phyloP scores from a whole-genome alignment of 2,113 vertebrate genomes.

The Tenrec ecaudatus region DNA sequence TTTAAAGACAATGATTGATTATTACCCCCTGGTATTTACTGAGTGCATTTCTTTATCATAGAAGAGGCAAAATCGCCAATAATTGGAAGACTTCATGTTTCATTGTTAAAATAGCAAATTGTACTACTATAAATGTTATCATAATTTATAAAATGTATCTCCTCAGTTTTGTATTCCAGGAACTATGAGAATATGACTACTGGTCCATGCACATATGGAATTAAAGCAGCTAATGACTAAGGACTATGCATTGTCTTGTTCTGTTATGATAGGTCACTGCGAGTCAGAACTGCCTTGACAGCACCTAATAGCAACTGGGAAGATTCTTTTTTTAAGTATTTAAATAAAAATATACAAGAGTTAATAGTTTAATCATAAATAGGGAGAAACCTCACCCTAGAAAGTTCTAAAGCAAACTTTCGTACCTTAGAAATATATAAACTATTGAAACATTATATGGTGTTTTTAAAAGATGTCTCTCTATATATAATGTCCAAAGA shows the following conservation, averaged over 20 bases:
- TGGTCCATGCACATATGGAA: slow-evolving; percentile 18
- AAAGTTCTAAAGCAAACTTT: slow-evolving; percentile 40
- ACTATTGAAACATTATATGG: background rate
- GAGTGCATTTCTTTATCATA: slow-evolving; percentile 54
- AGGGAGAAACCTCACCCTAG: slow-evolving; percentile 22
- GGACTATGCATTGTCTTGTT: background rate
- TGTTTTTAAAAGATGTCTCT: background rate
- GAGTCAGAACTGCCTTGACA: no score
- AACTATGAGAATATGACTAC: slow-evolving; percentile 52
- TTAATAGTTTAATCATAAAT: slow-evolving; percentile 38
- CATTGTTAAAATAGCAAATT: slow-evolving; percentile 52
- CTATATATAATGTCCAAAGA: background rate
- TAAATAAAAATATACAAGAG: slow-evolving; percentile 24
- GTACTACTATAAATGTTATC: slow-evolving; percentile 50
- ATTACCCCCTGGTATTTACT: slow-evolving; percentile 1
- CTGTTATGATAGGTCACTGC: no score
- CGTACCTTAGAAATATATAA: slow-evolving; percentile 27
- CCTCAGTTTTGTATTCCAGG: slow-evolving; percentile 62
- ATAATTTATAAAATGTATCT: slow-evolving; percentile 61
- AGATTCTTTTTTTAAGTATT: no score
- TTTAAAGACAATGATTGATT: slow-evolving; percentile 20
- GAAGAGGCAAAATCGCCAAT: slow-evolving; percentile 57
- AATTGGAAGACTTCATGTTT: slow-evolving; percentile 57
- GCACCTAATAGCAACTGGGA: no score
- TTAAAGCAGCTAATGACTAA: slow-evolving; percentile 51